Percentiles rank a stretch among this genome's conserved stretches.
These are phyloP conservation scores for Dendrophyllia cribrosa DNA, from an alignment of 64 coral and sea anemone genomes.

Conservation along the genomic window DNA sequence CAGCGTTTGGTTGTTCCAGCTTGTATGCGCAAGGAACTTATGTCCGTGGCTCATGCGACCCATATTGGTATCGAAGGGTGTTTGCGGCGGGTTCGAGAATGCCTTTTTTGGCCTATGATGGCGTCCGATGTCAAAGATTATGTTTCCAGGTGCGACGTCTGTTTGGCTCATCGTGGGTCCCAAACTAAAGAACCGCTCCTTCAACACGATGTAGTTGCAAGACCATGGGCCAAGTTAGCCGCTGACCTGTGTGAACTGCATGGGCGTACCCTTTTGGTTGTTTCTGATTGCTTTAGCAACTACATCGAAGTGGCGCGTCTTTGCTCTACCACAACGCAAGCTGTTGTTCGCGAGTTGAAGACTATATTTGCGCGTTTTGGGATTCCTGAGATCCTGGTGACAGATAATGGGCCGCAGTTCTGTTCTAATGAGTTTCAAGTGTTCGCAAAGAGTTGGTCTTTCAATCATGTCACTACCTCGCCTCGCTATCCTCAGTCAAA, in stretches of 20 bases:
- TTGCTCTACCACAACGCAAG: neutral
- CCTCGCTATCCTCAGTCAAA: slow-evolving; percentile 22
- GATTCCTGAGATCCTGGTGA: neutral
- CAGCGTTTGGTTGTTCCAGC: too few relatives aligned
- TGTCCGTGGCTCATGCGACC: too few relatives aligned
- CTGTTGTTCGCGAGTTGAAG: slow-evolving; percentile 19
- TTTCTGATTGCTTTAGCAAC: slow-evolving; percentile 16
- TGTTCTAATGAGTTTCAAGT: neutral
- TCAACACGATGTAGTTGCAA: too few relatives aligned
- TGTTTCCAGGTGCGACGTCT: too few relatives aligned
- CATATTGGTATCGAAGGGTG: too few relatives aligned
- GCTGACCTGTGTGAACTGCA: slow-evolving; percentile 24
- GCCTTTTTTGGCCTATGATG: too few relatives aligned
- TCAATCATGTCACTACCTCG: slow-evolving; percentile 1
- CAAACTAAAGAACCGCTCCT: too few relatives aligned
- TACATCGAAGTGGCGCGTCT: slow-evolving; percentile 35
- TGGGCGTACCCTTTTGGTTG: slow-evolving; percentile 22
- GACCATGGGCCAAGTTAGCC: too few relatives aligned
- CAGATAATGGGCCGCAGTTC: slow-evolving; percentile 4
- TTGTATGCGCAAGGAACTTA: too few relatives aligned
- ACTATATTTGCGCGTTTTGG: slow-evolving; percentile 20
- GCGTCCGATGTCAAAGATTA: too few relatives aligned
- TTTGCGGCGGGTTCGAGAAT: too few relatives aligned
- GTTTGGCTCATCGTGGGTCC: too few relatives aligned
- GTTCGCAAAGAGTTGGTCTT: slow-evolving; percentile 15